phyloP scores from a whole-genome alignment of 2,888 invertebrate genomes.

The Beris morrisii region DNA sequence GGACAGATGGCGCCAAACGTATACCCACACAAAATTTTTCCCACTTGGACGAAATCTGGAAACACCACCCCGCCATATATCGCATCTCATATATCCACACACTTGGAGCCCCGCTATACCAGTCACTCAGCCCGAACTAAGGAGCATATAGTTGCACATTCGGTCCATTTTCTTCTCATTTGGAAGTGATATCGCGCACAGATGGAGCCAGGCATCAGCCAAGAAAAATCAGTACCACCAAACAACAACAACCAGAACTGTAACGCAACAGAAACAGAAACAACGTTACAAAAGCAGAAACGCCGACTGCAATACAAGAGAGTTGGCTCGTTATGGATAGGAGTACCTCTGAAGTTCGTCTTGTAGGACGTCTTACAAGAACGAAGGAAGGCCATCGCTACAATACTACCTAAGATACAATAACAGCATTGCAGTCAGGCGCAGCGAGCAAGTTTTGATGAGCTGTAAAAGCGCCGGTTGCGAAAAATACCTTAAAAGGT shows the following conservation, averaged over 20 bases:
- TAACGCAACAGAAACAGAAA: too few relatives aligned
- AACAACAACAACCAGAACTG: too few relatives aligned
- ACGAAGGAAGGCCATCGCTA: too few relatives aligned
- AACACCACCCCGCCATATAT: slow-evolving; percentile 5
- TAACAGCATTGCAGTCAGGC: too few relatives aligned
- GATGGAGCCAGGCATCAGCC: slow-evolving; percentile 14
- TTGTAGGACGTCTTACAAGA: too few relatives aligned
- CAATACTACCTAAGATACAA: too few relatives aligned
- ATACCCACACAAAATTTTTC: slow-evolving; percentile 27
- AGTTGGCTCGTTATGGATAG: too few relatives aligned
- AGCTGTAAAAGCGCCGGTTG: slow-evolving; percentile 23
- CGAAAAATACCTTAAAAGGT: slow-evolving; percentile 27
- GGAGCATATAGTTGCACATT: slow-evolving; percentile 4
- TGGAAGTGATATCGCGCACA: slow-evolving; percentile 10
- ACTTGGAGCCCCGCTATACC: not conserved
- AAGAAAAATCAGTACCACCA: too few relatives aligned
- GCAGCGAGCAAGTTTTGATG: slow-evolving; percentile 17
- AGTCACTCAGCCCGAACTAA: slow-evolving; percentile 1
- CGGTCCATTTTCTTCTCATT: slow-evolving; percentile 6
- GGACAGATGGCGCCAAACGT: slow-evolving; percentile 37
- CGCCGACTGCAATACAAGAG: too few relatives aligned
- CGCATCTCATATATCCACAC: not conserved
- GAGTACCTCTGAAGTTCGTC: too few relatives aligned
- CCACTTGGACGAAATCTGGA: slow-evolving; percentile 29
- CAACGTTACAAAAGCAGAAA: too few relatives aligned